Evolutionary conservation across 2,888 invertebrate genomes (phyloP), one percentile per base, ranked within the genome.

Genomic region (Patella depressa): DNA sequence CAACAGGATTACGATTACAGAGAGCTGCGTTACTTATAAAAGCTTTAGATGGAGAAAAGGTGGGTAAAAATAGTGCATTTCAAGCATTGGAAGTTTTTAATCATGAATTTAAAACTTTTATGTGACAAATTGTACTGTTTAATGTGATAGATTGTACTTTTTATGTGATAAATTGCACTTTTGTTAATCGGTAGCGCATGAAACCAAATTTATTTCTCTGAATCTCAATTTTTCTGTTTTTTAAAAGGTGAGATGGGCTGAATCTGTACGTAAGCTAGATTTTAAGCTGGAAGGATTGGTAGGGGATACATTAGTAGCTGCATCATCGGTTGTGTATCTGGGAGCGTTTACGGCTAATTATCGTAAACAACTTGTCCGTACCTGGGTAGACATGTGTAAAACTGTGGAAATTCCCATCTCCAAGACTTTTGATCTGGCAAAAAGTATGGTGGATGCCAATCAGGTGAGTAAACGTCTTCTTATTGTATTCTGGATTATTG

Each of bases 21-120:
- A 82, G 91, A 74, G 91, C 91, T 11, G 85, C 86, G 19, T 86
- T 91, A 7, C 88, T 91, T n/a, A 91, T 90, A 5, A 85, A 82
- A 65, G 91, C 91, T 54, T 85, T 91, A 17, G 89, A 88, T 57
- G 89, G 88, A 80, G 91, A 91, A 84, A 90, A 91, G 88, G 91
- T 91, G 78, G 9, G 45, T 45, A 45, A 7, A 34, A 34, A 34
- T 34, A 34, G 7, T 0, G 34, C 34, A 34, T 34, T 34, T 3
- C 34, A 34, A 3, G 4, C 34, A n/a, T 34, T 34, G 2, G 4
- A 34, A 34, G 34, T 34, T 29, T 29, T 29, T 29, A 29, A 29
- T 29, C 29, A 2, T 29, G 2, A 29, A 29, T 29, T n/a, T n/a
- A n/a, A n/a, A n/a, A n/a, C n/a, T n/a, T n/a, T n/a, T n/a, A n/a